Evolutionary conservation across 2,888 invertebrate species (phyloP).

Genomic region (Bibio marci): DNA sequence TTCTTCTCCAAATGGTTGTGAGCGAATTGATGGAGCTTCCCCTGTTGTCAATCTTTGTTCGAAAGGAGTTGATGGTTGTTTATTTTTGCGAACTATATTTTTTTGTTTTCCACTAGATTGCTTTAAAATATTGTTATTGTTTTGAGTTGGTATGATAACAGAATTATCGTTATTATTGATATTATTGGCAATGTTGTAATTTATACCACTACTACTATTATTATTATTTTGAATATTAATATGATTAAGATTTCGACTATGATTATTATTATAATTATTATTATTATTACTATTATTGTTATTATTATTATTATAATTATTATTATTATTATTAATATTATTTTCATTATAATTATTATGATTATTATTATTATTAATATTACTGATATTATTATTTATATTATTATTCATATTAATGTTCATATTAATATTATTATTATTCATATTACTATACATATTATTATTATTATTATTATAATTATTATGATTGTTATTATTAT

Average conservation of each 20-base stretch:
- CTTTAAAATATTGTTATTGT: slow-evolving; percentile 3
- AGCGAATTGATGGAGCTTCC: slow-evolving; percentile 24
- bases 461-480: too few relatives aligned
- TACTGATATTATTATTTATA: too few relatives aligned
- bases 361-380: too few relatives aligned
- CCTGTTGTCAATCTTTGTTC: slow-evolving; percentile 19
- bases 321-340: too few relatives aligned
- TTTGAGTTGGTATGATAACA: background rate
- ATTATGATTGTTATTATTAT: too few relatives aligned
- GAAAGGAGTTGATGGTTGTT: slow-evolving; percentile 21
- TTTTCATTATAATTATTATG: too few relatives aligned
- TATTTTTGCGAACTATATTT: slow-evolving; percentile 25
- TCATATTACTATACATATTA: too few relatives aligned
- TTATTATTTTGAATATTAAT: too few relatives aligned
- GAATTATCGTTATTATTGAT: background rate
- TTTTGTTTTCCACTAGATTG: slow-evolving; percentile 16
- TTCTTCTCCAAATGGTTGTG: slow-evolving; percentile 31
- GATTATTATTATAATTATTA: background rate
- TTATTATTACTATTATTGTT: background rate
- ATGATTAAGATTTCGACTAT: slow-evolving; percentile 2
- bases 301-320: too few relatives aligned
- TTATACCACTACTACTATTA: background rate
- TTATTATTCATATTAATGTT: too few relatives aligned
- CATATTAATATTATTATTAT: too few relatives aligned
- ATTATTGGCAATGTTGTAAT: background rate